These are phyloP conservation scores for Melanostigma gelatinosum DNA, from an alignment of 2,113 vertebrate species.

Conservation along the genomic window DNA sequence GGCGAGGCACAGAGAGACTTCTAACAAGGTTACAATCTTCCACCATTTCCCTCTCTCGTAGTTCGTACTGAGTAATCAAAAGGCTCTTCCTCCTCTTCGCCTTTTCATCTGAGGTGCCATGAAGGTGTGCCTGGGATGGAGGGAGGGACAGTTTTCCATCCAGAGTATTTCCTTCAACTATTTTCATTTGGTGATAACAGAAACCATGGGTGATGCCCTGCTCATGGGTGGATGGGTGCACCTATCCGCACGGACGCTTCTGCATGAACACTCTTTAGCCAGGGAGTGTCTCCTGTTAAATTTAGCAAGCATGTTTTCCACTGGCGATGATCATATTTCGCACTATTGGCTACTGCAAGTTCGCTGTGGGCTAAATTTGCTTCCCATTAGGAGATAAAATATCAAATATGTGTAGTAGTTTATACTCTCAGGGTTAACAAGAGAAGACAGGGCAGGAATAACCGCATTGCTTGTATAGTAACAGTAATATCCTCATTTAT, in stretches of 20 bases:
- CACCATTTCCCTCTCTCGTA: not conserved
- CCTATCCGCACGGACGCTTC: conserved; percentile 51
- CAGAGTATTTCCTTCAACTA: conserved; percentile 72
- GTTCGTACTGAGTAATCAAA: not conserved
- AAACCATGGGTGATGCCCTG: conserved; percentile 53
- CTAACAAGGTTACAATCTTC: not conserved
- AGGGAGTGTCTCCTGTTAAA: conserved; percentile 57
- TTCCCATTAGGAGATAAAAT: not conserved
- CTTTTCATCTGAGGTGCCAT: conserved; percentile 27
- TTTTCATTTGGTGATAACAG: conserved; percentile 74
- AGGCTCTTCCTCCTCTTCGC: not conserved
- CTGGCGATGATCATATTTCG: not conserved
- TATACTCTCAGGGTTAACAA: not conserved
- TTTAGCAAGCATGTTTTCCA: conserved; percentile 59
- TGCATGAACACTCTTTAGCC: conserved; percentile 19
- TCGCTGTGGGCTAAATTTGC: not conserved
- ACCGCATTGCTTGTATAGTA: not conserved
- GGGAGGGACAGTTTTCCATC: conserved; percentile 76
- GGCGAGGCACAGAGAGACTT: not conserved
- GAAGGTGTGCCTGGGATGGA: conserved; percentile 46
- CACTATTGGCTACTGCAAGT: not conserved
- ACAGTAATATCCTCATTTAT: not conserved
- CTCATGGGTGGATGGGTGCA: conserved; percentile 45
- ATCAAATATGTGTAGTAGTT: not conserved
- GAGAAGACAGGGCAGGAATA: not conserved